Percentiles rank a stretch among this genome's conserved stretches.
Conservation (phyloP, 2,113 vertebrate genomes). For the Phainopepla nitens region DNA sequence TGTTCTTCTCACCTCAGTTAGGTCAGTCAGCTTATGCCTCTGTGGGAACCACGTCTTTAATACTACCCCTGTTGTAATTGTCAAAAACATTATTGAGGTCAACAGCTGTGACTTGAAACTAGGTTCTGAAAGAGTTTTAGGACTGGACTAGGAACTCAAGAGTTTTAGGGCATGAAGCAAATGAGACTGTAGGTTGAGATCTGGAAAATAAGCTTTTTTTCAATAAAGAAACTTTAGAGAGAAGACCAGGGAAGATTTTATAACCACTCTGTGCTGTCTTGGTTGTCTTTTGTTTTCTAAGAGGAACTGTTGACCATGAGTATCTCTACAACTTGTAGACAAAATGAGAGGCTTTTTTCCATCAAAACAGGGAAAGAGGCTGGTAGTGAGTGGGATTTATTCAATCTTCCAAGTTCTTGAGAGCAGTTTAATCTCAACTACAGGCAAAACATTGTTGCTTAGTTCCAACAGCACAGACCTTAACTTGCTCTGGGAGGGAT, state of each 20-base stretch:
- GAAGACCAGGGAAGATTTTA: neutral
- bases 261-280: neutral
- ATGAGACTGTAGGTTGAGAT: neutral
- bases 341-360: neutral
- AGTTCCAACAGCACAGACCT: neutral
- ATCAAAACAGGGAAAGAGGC: neutral
- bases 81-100: slow-evolving; percentile 4
- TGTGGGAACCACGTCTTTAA: neutral
- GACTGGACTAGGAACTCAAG: neutral
- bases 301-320: neutral
- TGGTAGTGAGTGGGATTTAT: neutral
- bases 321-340: neutral
- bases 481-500: neutral
- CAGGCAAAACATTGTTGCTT: neutral
- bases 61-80: neutral
- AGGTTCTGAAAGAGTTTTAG: neutral
- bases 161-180: neutral
- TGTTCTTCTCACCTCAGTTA: neutral
- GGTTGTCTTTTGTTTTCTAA: neutral
- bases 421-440: neutral
- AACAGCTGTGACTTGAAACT: neutral
- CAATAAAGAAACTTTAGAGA: neutral
- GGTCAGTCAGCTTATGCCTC: neutral
- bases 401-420: neutral
- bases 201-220: neutral